Base-by-base conservation (phyloP, 2,888 invertebrate species). In the Glaucopsyche alexis region DNA sequence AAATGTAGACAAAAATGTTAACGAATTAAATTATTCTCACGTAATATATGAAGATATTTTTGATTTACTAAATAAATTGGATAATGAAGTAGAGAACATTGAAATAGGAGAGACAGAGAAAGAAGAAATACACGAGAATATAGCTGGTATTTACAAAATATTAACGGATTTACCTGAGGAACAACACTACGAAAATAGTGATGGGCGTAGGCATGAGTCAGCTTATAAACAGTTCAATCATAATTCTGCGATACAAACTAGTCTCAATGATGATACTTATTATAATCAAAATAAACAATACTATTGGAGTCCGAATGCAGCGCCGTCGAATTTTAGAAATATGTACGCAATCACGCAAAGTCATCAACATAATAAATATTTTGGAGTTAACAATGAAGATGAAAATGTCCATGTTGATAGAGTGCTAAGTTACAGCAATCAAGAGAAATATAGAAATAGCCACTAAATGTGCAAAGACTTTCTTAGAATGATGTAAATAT, bases 71-170 rank as follows among this genome's bases (percentile, higher is more conserved):
- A 19, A 42, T 7, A 50, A 14, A 14, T 52, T 72, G 14, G 72
- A 72, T 13, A 42, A 66, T 66, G 72, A 66, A 67, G 8, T 72
- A 19, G 66, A 66, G n/a, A 66, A 67, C 8, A 45, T 50, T 14
- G 67, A 66, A 52, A 52, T 72, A 42, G 67, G 52, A 42, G 49
- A 50, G 9, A 72, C 14, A 45, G 72, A 72, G 50, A 72, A 49
- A 67, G 52, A 45, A 52, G 16, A 66, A 40, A 52, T 67, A 19
- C 50, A 72, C 5, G 42, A 66, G 6, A 72, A 66, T 7, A 16
- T 67, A 9, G 67, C 40, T n/a, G 67, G 50, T 19, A 72, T 66
- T 40, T 72, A 72, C 13, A 66, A 9, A 50, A 14, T 72, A 7
- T 13, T 52, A 11, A 42, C 13, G 1, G 49, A 52, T 66, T 7